Base-by-base conservation (phyloP, 1,140 invertebrate genomes). In the Ganaspis sp. region DNA sequence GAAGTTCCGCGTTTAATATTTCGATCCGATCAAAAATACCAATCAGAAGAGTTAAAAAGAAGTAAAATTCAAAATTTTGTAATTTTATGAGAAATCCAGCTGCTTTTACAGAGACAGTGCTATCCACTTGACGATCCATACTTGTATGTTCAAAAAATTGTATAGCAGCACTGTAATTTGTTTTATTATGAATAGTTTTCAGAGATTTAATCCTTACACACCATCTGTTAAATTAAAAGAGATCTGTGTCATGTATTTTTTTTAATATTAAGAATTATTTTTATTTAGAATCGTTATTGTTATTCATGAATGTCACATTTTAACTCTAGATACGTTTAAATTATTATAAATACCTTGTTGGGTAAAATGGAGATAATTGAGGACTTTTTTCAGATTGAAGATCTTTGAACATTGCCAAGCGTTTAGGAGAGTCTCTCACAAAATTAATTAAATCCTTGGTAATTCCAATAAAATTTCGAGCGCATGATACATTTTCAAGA, bases 1-100 rank as follows among this genome's bases (percentile, higher is more conserved):
- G 73, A 19, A 75, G 40, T 19, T 40, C 64, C 15, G 34, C 38
- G 45, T 76, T 76, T 58, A 76, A 29, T 15, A 76, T 19, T 71
- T 76, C 75, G 19, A 76, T 54, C 1, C 54, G 58, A 21, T 75
- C 58, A 12, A 75, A 75, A 45, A 75, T 75, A 11, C 64, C 49
- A 64, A 73, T 77, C 6, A 23, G 40, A 15, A 58, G 12, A 29
- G 11, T 77, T 38, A 77, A 70, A n/a, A 73, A 69, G 34, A 77
- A 77, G 26, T 45, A 42, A 64, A 77, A 73, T 21, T 77, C 72
- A 64, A 77, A 77, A 4, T 49, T 40, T 58, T 73, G 54, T 38
- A 77, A 38, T 21, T 23, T 42, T 21, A 58, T 40, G 29, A 77
- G 69, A 38, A 77, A 77, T 45, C 76, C 72, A 9, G 76, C 49